A percentile compares a stretch with the other conserved stretches of the same genome.
These are phyloP conservation scores for Drosophila nr. perissopoda DNA, from an alignment of 2,888 invertebrate species.

Conservation along the genomic window DNA sequence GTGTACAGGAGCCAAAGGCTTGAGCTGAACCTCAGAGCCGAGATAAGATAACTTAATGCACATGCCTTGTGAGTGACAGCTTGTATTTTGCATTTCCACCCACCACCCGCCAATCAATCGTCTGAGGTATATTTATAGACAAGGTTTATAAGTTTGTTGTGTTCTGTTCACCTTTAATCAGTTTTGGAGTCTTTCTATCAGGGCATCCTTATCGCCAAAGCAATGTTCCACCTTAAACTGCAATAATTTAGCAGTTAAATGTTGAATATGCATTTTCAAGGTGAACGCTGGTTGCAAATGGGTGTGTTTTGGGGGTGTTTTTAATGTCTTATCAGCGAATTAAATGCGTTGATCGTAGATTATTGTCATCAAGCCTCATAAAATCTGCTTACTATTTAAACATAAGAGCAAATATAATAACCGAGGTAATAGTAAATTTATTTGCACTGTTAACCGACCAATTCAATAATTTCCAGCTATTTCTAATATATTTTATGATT, in stretches of 20 bases:
- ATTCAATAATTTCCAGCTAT: background rate
- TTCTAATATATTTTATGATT: background rate
- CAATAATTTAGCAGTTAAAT: constrained; percentile 1
- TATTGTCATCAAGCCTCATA: background rate
- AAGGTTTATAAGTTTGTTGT: constrained; percentile 57
- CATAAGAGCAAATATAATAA: background rate
- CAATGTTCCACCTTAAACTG: constrained; percentile 1
- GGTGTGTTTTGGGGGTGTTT: constrained; percentile 35
- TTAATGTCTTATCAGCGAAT: constrained; percentile 8
- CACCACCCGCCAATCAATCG: constrained; percentile 10
- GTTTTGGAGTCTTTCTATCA: constrained; percentile 20
- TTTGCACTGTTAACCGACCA: background rate
- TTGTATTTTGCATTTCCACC: constrained; percentile 10
- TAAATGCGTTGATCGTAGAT: constrained; percentile 7
- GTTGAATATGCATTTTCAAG: constrained; percentile 16
- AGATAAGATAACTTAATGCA: constrained; percentile 61
- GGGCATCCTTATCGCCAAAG: constrained; percentile 20
- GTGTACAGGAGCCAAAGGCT: constrained; percentile 59
- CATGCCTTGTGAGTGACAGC: constrained; percentile 56
- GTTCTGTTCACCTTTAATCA: constrained; percentile 44
- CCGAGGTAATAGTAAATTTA: background rate
- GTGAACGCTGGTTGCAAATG: constrained; percentile 7
- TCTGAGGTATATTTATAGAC: constrained; percentile 48
- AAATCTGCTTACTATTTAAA: background rate
- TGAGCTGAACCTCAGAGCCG: constrained; percentile 49